Percentiles rank a stretch among this genome's conserved stretches.
phyloP scores from a whole-genome alignment of 2,888 invertebrate genomes.

The Galerucella nymphaeae region DNA sequence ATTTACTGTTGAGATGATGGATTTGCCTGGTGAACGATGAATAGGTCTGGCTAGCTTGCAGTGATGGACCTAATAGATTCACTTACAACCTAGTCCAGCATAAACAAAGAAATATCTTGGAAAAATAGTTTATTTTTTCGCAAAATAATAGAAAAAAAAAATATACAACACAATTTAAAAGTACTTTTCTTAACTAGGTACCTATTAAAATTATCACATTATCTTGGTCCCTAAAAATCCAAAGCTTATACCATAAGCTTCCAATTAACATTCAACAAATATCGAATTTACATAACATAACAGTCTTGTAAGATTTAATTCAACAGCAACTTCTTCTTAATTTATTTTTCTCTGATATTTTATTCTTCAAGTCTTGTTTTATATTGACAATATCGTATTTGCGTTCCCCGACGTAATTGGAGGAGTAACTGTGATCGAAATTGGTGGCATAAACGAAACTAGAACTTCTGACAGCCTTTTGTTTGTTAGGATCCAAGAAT shows the following conservation, averaged over 20 bases:
- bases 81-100: not conserved
- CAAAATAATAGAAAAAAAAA: conserved; percentile 17
- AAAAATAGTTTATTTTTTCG: conserved; percentile 20
- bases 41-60: no score
- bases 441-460: conserved; percentile 39
- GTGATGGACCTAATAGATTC: not conserved
- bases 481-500: conserved; percentile 53
- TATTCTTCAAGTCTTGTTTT: conserved; percentile 63
- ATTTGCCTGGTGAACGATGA: no score
- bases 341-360: conserved; percentile 60
- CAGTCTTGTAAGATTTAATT: conserved; percentile 33
- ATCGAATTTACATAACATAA: not conserved
- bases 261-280: conserved; percentile 1
- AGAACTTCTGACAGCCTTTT: conserved; percentile 50
- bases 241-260: not conserved
- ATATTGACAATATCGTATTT: conserved; percentile 52
- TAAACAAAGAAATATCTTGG: not conserved
- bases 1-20: no score
- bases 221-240: conserved; percentile 20
- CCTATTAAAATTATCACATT: conserved; percentile 27
- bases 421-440: conserved; percentile 57
- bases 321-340: conserved; percentile 41
- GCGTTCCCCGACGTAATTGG: conserved; percentile 38
- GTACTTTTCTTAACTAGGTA: conserved; percentile 7
- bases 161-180: conserved; percentile 11